Percentiles rank a stretch among this genome's conserved stretches.
phyloP scores from a whole-genome alignment of 2,888 invertebrate genomes.

The Vesta saturnalis region DNA sequence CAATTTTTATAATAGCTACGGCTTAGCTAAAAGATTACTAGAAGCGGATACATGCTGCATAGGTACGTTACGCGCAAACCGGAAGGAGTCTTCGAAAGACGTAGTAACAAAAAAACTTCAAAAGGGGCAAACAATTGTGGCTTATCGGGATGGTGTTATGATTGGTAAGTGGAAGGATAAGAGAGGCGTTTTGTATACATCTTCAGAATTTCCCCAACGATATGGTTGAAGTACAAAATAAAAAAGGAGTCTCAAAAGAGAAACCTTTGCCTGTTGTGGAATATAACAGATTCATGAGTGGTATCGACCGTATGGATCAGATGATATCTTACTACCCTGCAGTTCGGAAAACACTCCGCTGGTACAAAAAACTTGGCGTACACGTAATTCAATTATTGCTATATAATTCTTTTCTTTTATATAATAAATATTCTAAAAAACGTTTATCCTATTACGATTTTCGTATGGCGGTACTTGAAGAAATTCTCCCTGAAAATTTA shows the following conservation, averaged over 20 bases:
- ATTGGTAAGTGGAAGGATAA: constrained; percentile 52
- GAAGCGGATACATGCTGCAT: not conserved
- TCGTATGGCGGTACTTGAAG: not conserved
- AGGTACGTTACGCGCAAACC: no score
- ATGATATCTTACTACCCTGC: constrained; percentile 12
- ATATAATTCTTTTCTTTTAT: not conserved
- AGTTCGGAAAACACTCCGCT: no score
- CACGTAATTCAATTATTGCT: not conserved
- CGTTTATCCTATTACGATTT: not conserved
- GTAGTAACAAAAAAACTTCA: no score
- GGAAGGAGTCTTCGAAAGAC: no score
- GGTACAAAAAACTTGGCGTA: no score
- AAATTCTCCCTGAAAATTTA: not conserved
- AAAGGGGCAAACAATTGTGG: no score
- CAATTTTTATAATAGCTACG: no score
- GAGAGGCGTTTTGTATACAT: constrained; percentile 24
- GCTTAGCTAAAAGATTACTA: not conserved
- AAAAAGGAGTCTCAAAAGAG: not conserved
- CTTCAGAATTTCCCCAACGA: no score
- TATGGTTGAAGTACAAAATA: not conserved
- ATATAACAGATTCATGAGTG: no score
- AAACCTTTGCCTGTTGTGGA: no score
- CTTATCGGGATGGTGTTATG: no score
- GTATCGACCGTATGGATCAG: constrained; percentile 2
- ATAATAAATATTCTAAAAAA: not conserved